Conservation (phyloP, 2,888 invertebrate species). For the Drosophila pseudotakahashii region DNA sequence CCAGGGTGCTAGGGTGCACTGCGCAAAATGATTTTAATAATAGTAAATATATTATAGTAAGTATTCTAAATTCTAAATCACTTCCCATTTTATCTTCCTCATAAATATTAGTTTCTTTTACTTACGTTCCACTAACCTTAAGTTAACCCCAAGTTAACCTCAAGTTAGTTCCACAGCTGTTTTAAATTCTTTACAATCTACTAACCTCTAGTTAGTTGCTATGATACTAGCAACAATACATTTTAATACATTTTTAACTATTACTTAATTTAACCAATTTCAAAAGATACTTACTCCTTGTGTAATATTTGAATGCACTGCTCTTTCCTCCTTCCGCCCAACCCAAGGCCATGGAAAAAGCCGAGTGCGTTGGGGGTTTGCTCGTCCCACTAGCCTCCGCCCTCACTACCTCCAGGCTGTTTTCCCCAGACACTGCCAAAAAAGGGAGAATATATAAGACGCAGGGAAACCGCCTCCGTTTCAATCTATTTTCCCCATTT, state of each 20-base stretch:
- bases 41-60: no score
- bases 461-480: conserved; percentile 47
- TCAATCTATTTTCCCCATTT: conserved; percentile 67
- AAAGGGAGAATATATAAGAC: conserved; percentile 17
- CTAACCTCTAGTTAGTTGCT: no score
- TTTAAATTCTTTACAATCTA: no score
- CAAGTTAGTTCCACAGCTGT: no score
- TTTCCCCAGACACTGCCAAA: conserved; percentile 21
- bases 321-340: conserved; percentile 1
- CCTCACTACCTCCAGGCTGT: not conserved
- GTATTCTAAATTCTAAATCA: no score
- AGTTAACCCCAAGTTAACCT: no score
- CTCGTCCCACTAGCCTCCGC: not conserved
- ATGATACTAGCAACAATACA: no score
- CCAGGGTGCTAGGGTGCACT: conserved; percentile 9
- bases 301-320: conserved; percentile 20
- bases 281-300: not conserved
- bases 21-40: no score
- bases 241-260: no score
- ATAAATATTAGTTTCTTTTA: no score
- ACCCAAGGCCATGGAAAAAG: conserved; percentile 19
- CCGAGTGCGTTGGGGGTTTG: conserved; percentile 18
- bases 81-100: no score
- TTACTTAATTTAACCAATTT: not conserved
- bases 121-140: no score